phyloP scores from a whole-genome alignment of 2,113 vertebrate genomes.

The Corythaeola cristata region DNA sequence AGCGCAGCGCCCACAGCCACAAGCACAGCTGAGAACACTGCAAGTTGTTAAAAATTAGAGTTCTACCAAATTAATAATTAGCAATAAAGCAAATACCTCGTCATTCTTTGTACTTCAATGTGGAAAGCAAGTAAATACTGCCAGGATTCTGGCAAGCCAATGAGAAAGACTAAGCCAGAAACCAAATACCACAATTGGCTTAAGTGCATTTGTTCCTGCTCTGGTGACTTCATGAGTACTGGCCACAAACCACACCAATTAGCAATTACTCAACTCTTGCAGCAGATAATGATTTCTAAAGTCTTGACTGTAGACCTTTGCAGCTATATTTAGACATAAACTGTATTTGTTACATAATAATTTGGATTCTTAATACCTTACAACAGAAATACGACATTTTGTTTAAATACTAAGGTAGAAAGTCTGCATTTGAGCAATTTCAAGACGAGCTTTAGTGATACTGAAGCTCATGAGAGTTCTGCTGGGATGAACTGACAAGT shows the following conservation, averaged over 20 bases:
- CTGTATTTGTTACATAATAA: background rate
- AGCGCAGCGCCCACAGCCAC: accelerated
- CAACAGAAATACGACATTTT: background rate
- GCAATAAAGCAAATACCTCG: background rate
- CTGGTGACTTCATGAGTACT: background rate
- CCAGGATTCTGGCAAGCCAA: background rate
- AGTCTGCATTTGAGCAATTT: background rate
- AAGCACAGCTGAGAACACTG: background rate
- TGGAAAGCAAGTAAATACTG: background rate
- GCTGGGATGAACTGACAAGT: background rate
- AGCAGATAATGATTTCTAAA: background rate
- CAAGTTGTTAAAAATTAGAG: background rate
- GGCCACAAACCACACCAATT: slow-evolving; percentile 4
- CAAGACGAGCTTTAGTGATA: background rate
- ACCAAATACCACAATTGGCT: background rate
- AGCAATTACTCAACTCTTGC: background rate
- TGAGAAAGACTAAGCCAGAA: background rate
- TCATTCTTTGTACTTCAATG: background rate
- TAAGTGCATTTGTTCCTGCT: background rate
- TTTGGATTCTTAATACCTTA: background rate
- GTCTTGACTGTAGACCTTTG: background rate
- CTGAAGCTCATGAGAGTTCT: background rate
- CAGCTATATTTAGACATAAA: background rate
- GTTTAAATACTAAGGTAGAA: background rate
- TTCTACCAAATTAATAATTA: background rate